A percentile compares a stretch with the other conserved stretches of the same genome.
Evolutionary conservation across 2,797 vertebrate species (phyloP).

Genomic region (Erithacus rubecula): DNA sequence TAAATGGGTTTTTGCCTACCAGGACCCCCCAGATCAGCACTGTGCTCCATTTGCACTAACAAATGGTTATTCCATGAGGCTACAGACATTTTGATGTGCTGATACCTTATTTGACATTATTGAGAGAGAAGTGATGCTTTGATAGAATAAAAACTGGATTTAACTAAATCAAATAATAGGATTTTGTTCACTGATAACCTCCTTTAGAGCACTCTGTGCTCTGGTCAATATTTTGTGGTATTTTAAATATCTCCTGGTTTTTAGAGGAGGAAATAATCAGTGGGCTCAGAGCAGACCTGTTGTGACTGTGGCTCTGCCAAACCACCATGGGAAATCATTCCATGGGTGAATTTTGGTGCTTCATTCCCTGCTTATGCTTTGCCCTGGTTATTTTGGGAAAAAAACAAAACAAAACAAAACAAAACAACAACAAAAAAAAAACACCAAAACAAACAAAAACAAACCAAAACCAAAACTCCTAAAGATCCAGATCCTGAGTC

Average conservation of each 20-base stretch:
- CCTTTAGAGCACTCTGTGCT: background rate
- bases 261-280: background rate
- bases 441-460: no score
- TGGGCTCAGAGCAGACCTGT: background rate
- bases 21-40: background rate
- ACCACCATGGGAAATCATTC: background rate
- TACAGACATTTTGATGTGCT: constrained; percentile 23
- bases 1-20: background rate
- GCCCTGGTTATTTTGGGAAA: background rate
- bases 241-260: background rate
- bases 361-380: background rate
- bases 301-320: background rate
- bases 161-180: background rate
- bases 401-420: background rate
- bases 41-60: background rate
- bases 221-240: background rate
- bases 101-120: constrained; percentile 22
- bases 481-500: background rate
- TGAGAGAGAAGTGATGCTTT: background rate
- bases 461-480: background rate
- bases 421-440: no score
- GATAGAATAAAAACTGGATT: background rate
- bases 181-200: background rate
- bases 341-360: background rate
- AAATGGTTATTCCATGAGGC: background rate